A percentile compares a stretch with the other conserved stretches of the same genome.
Evolutionary conservation across 2,113 vertebrate species (phyloP).

Genomic region (Festucalex cinctus): DNA sequence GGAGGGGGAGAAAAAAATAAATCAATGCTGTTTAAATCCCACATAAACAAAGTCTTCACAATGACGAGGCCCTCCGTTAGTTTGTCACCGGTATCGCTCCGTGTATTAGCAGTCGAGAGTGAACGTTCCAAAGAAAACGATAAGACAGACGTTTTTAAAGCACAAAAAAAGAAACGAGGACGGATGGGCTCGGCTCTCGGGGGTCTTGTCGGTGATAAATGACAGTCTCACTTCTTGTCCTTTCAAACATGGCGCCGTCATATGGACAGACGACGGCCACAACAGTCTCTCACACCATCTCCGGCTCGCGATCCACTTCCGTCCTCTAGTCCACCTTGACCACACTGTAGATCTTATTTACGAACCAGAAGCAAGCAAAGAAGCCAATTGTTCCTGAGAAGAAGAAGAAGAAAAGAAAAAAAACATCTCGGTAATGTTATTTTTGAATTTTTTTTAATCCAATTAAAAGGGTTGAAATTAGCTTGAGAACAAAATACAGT

Average conservation of each 20-base stretch:
- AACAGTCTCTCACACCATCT: conserved; percentile 21
- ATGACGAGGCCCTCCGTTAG: conserved; percentile 26
- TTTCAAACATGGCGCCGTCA: conserved; percentile 34
- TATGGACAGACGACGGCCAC: conserved; percentile 14
- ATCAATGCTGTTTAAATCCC: conserved; percentile 17
- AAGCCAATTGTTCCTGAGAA: conserved; percentile 93
- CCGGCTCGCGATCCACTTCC: background rate
- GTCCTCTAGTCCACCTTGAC: conserved; percentile 92
- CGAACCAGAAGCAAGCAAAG: conserved; percentile 99
- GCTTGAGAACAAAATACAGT: too few relatives aligned
- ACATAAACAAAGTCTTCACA: conserved; percentile 38
- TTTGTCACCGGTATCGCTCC: conserved; percentile 45
- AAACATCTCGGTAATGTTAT: background rate
- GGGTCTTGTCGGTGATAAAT: conserved; percentile 36
- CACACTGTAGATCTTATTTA: conserved; percentile 99
- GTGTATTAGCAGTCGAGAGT: conserved; percentile 54
- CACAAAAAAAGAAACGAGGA: conserved; percentile 56
- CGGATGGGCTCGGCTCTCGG: conserved; percentile 53
- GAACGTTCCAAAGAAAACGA: conserved; percentile 31
- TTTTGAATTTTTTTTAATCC: too few relatives aligned
- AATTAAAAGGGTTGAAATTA: background rate
- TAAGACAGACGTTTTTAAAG: conserved; percentile 57
- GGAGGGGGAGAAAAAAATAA: conserved; percentile 41
- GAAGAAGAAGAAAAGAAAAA: background rate
- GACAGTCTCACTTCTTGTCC: conserved; percentile 49